Evolutionary conservation across 2,113 vertebrate species (phyloP), one percentile per base, ranked within the genome.

Genomic region (Rhinoderma darwinii): DNA sequence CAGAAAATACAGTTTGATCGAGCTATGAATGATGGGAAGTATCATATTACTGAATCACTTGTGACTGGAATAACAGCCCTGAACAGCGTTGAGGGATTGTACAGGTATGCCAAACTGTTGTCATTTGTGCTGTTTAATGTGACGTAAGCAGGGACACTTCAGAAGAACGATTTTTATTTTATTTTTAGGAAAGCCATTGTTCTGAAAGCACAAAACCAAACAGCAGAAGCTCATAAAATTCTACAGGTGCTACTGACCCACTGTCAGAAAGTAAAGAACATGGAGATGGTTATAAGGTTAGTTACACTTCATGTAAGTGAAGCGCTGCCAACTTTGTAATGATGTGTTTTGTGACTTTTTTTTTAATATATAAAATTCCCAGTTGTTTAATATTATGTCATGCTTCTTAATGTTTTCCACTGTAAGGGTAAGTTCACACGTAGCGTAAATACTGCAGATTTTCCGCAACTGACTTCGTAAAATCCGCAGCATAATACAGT

Each of bases 1-100:
- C 96, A 99, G 81, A 99, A 98, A 90, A 98, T 99, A 92, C 97
- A 99, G 90, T 99, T 98, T 93, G 96, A 98, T 88, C 93, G 94
- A 91, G 96, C 97, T 43, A 96, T 99, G 97, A 97, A 97, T 0
- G 96, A 99, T 88, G 97, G 97, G 86, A 98, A 96, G 54, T 98
- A 96, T 35, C 96, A 98, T 0, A 47, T 94, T 83, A 97, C 98
- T 0, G 96, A 98, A 89, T 96, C 96, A 0, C 94, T 97, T 0
- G 95, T 99, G 27, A 94, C 96, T 2, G 97, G 97, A 2, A 97
- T 99, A 78, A 94, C 97, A 17, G 98, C 98, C 7, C 93, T 98
- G 4, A 96, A 95, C 66, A 94, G 95, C 88, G 95, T 93, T 0
- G 97, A 99, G 88, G 98, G 98, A 6, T 90, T 97, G 3, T 99